phyloP scores from a whole-genome alignment of 2,888 invertebrate species.

The Auanema freiburgensis region DNA sequence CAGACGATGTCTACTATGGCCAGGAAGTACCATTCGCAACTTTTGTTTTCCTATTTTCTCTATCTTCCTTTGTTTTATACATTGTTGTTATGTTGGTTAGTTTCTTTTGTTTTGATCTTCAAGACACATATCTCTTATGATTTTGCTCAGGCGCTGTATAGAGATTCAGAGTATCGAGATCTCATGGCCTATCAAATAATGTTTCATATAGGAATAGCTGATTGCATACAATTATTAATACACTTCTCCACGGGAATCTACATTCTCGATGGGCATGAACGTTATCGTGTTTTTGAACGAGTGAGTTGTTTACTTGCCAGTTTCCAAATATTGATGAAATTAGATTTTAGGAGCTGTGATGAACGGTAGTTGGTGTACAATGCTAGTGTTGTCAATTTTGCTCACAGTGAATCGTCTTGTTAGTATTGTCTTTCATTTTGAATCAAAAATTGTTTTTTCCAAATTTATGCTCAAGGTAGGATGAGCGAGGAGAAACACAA shows the following conservation, averaged over 20 bases:
- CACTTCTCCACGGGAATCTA: constrained; percentile 36
- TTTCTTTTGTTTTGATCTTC: no score
- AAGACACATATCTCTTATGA: no score
- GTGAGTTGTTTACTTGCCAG: constrained; percentile 11
- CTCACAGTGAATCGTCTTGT: constrained; percentile 35
- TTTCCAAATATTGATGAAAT: constrained; percentile 17
- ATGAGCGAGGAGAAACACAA: neutral
- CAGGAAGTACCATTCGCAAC: neutral
- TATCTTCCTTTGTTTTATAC: neutral
- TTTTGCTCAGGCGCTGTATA: constrained; percentile 13
- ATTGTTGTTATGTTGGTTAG: neutral
- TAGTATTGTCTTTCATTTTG: constrained; percentile 34
- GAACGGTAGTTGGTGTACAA: constrained; percentile 38
- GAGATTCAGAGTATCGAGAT: constrained; percentile 16
- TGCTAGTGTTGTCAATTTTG: constrained; percentile 37
- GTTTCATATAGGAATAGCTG: constrained; percentile 34
- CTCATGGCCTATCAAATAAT: constrained; percentile 30
- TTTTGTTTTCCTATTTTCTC: neutral
- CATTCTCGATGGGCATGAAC: constrained; percentile 23
- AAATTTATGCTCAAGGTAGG: constrained; percentile 23
- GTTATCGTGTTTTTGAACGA: constrained; percentile 11
- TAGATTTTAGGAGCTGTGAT: constrained; percentile 38
- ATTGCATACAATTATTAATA: constrained; percentile 34
- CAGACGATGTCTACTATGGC: neutral
- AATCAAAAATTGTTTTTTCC: constrained; percentile 24